phyloP scores from a whole-genome alignment of 1,140 invertebrate species.

The Carcinoscorpius rotundicauda region DNA sequence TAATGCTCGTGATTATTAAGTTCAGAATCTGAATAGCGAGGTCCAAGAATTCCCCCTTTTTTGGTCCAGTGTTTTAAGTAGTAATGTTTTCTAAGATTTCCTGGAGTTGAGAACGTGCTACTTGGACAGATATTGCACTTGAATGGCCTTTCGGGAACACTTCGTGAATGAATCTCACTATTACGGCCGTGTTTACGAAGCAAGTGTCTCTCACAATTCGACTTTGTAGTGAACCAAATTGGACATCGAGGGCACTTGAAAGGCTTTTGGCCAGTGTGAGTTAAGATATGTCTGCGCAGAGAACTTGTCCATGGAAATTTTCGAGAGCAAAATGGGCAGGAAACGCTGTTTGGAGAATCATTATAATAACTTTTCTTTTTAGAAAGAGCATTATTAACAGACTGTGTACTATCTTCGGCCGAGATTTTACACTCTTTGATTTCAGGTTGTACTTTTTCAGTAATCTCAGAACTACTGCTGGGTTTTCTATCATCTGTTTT shows the following conservation, averaged over 20 bases:
- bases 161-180: slow-evolving; percentile 31
- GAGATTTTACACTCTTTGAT: slow-evolving; percentile 12
- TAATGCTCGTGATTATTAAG: background rate
- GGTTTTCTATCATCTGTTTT: slow-evolving; percentile 8
- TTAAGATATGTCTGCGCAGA: slow-evolving; percentile 76
- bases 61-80: slow-evolving; percentile 47
- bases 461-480: too few species aligned
- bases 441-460: background rate
- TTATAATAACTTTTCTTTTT: slow-evolving; percentile 94
- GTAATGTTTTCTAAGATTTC: slow-evolving; percentile 63
- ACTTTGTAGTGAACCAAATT: slow-evolving; percentile 89
- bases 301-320: slow-evolving; percentile 95
- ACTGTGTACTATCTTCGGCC: background rate
- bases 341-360: slow-evolving; percentile 76
- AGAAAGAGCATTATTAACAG: slow-evolving; percentile 22
- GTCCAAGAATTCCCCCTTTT: slow-evolving; percentile 14
- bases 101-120: slow-evolving; percentile 68
- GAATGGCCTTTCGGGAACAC: slow-evolving; percentile 64
- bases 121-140: slow-evolving; percentile 73
- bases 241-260: slow-evolving; percentile 86
- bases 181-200: slow-evolving; percentile 65
- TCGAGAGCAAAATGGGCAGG: slow-evolving; percentile 79
- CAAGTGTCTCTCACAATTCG: slow-evolving; percentile 89
- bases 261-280: slow-evolving; percentile 90
- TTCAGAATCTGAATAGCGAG: background rate